phyloP scores from a whole-genome alignment of 2,888 invertebrate genomes.

The Bombyx huttoni region DNA sequence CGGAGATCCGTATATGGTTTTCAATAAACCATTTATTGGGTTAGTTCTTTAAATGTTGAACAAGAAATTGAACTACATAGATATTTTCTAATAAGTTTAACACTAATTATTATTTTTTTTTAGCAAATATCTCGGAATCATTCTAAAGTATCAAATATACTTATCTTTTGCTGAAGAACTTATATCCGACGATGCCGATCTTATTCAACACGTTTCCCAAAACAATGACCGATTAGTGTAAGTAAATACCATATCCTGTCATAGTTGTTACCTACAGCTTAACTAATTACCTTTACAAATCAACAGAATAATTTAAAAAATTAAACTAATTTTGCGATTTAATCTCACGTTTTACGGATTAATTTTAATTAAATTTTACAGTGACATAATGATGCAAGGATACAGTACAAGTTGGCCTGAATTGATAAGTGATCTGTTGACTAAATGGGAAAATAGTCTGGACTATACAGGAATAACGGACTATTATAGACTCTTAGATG shows the following conservation, averaged over 20 bases:
- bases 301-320: neutral
- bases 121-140: constrained; percentile 71
- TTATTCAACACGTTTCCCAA: constrained; percentile 47
- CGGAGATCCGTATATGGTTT: constrained; percentile 59
- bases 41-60: constrained; percentile 20
- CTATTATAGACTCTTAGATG: constrained; percentile 69
- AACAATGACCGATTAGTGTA: constrained; percentile 53
- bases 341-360: too few species aligned
- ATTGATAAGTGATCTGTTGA: constrained; percentile 59
- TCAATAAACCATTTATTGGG: constrained; percentile 72
- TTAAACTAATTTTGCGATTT: neutral
- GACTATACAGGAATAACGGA: constrained; percentile 64
- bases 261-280: neutral
- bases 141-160: constrained; percentile 72
- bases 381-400: constrained; percentile 59
- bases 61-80: too few species aligned
- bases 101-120: constrained; percentile 19
- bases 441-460: constrained; percentile 56
- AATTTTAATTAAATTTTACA: constrained; percentile 19
- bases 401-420: constrained; percentile 57
- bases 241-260: constrained; percentile 15
- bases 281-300: neutral
- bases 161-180: constrained; percentile 64
- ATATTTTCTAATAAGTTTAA: too few species aligned
- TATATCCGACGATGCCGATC: constrained; percentile 49